Evolutionary conservation across 2,113 vertebrate species (phyloP).

Genomic region (Orcinus orca): DNA sequence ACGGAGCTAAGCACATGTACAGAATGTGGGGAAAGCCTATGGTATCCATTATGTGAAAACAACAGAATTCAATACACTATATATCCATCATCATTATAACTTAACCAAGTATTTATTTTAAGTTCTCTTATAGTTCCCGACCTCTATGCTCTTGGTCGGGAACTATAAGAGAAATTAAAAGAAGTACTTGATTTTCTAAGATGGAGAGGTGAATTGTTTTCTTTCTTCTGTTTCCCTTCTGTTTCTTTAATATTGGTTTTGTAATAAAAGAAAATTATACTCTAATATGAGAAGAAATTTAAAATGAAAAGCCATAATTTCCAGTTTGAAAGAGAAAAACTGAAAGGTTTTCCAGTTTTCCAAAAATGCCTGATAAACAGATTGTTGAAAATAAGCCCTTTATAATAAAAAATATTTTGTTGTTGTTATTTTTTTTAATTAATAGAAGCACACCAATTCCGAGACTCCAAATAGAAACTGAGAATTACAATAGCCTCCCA

Average conservation of each 20-base stretch:
- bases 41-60: neutral
- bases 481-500: neutral
- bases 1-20: accelerated
- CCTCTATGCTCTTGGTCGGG: neutral
- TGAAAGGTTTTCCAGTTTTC: neutral
- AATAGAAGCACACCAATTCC: neutral
- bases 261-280: constrained; percentile 45
- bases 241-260: constrained; percentile 31
- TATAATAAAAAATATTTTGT: neutral
- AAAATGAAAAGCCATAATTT: constrained; percentile 22
- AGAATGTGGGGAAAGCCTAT: neutral
- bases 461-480: neutral
- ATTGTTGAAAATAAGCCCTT: constrained; percentile 26
- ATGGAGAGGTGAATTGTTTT: neutral
- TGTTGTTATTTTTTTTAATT: neutral
- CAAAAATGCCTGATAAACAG: neutral
- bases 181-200: constrained; percentile 19
- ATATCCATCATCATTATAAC: neutral
- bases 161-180: neutral
- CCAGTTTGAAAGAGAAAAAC: neutral
- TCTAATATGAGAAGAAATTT: constrained; percentile 5
- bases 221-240: neutral
- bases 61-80: neutral
- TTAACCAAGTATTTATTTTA: neutral
- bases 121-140: neutral